Conservation (phyloP, 2,113 vertebrate species). For the Tricholaema leucomelas region DNA sequence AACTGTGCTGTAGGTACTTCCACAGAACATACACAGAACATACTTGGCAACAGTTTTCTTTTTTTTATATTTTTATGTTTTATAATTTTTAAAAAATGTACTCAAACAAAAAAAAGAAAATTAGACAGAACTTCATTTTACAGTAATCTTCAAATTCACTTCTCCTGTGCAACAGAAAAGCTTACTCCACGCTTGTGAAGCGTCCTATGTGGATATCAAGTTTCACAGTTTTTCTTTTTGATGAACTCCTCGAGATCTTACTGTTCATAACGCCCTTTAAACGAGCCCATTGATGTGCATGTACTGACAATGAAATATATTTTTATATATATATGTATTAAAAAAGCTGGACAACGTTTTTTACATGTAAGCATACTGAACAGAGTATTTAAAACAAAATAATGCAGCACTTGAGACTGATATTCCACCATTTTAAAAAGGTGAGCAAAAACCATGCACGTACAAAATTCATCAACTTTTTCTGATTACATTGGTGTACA, state of each 20-base stretch:
- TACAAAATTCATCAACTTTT: not conserved
- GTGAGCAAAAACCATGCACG: not conserved
- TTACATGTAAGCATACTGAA: not conserved
- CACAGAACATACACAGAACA: conserved; percentile 63
- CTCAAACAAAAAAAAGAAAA: conserved; percentile 6
- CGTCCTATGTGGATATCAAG: not conserved
- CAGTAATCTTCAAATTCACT: not conserved
- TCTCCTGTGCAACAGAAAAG: conserved; percentile 35
- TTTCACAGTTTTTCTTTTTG: conserved; percentile 20
- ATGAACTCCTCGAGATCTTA: not conserved
- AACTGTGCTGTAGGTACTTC: conserved; percentile 71
- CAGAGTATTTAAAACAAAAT: not conserved
- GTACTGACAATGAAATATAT: not conserved
- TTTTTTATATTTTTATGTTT: conserved; percentile 37
- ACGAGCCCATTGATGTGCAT: not conserved
- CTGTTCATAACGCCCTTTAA: not conserved
- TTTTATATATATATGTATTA: too few species aligned
- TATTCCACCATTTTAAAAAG: not conserved
- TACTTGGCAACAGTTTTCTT: conserved; percentile 43
- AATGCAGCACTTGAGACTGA: not conserved
- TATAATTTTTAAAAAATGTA: conserved; percentile 31
- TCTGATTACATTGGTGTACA: not conserved
- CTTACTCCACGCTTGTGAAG: not conserved
- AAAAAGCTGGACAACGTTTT: not conserved
- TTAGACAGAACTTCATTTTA: conserved; percentile 39